Conservation (phyloP, 1,140 invertebrate genomes). For the Odontomachus brunneus region DNA sequence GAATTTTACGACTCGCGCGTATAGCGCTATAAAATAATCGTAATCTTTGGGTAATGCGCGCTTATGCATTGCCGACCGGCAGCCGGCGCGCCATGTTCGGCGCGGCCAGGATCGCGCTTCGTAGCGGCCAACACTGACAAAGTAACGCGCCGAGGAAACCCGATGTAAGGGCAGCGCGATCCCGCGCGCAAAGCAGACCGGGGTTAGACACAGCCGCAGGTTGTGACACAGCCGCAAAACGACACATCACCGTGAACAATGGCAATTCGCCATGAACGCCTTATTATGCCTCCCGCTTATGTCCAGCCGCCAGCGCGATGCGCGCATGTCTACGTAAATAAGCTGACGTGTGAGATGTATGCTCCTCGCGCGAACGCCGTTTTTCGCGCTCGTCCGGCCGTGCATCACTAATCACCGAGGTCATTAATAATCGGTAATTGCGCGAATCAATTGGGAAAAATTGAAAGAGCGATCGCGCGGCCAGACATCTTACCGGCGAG, state of each 20-base stretch:
- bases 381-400: too few species aligned
- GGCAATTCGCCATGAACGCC: slow-evolving; percentile 64
- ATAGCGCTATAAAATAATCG: slow-evolving; percentile 75
- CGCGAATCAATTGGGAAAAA: slow-evolving; percentile 63
- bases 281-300: slow-evolving; percentile 47
- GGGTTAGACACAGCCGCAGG: too few species aligned
- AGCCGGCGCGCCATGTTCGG: slow-evolving; percentile 61
- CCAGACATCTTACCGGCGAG: slow-evolving; percentile 40
- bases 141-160: slow-evolving; percentile 64
- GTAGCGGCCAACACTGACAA: slow-evolving; percentile 63
- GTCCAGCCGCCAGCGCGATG: not conserved
- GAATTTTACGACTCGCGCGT: slow-evolving; percentile 74
- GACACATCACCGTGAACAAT: too few species aligned
- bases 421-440: slow-evolving; percentile 69
- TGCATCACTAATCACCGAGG: slow-evolving; percentile 55
- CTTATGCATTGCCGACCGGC: slow-evolving; percentile 72
- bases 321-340: slow-evolving; percentile 61
- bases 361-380: not conserved
- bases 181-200: too few species aligned
- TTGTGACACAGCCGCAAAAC: too few species aligned
- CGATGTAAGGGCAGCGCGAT: slow-evolving; percentile 63
- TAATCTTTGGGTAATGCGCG: slow-evolving; percentile 75
- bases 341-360: slow-evolving; percentile 38
- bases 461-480: slow-evolving; percentile 47
- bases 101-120: slow-evolving; percentile 23